phyloP scores from a whole-genome alignment of 2,113 vertebrate genomes.

The Emydura subglobosa region DNA sequence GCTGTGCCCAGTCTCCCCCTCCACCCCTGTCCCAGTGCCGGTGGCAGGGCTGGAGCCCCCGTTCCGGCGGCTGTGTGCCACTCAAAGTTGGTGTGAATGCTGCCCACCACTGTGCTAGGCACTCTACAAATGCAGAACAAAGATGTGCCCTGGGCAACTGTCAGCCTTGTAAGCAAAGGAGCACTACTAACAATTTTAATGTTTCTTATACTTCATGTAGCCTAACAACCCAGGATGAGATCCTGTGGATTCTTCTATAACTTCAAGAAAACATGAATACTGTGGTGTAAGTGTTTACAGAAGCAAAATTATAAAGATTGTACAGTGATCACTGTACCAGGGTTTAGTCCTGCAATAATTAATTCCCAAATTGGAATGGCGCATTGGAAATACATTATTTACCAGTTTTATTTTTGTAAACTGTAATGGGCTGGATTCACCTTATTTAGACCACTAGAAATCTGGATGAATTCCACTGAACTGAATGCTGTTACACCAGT shows the following conservation, averaged over 20 bases:
- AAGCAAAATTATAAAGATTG: not conserved
- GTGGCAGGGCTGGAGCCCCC: no score
- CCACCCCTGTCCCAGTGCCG: not conserved
- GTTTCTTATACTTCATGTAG: not conserved
- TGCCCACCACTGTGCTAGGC: not conserved
- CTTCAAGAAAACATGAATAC: not conserved
- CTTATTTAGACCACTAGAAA: not conserved
- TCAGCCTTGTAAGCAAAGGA: not conserved
- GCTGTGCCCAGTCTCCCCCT: not conserved
- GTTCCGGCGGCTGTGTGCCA: no score
- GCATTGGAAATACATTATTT: not conserved
- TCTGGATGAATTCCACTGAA: not conserved
- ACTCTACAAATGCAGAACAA: not conserved
- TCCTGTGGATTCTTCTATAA: not conserved
- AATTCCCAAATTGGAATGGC: not conserved
- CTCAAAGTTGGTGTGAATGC: no score
- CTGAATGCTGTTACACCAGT: conserved; percentile 34
- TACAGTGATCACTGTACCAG: not conserved
- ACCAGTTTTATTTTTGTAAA: not conserved
- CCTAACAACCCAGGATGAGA: not conserved
- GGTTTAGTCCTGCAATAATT: not conserved
- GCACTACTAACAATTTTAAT: not conserved
- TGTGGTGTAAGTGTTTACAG: not conserved
- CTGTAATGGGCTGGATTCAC: not conserved
- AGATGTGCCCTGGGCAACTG: not conserved